Base-by-base conservation (phyloP, 2,888 invertebrate genomes). In the Cancer borealis region DNA sequence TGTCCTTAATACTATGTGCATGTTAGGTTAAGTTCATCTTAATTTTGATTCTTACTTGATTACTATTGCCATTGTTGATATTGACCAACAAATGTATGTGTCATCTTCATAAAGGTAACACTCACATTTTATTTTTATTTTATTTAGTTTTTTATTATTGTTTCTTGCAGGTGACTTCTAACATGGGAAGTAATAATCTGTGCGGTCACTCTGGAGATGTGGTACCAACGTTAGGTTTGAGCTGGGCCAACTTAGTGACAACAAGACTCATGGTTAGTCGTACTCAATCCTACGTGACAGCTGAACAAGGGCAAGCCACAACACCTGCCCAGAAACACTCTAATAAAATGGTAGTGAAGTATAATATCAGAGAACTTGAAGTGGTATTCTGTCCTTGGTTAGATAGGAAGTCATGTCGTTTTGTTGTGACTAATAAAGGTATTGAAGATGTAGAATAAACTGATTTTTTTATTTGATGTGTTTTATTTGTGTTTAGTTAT, bases 181-280 rank as follows among this genome's bases (percentile, higher is more conserved):
- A 60, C 45, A 88, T 95, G 49, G 92, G 89, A 4, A 84, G 46
- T 39, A 79, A 79, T n/a, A 73, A 54, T 47, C 47, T 94, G 10
- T 94, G 93, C 73, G 95, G 93, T 14, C 88, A 89, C 8, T 66
- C 39, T 21, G 94, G 87, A 30, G 73, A 91, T 73, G 49, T 93
- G 39, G 96, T 97, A 45, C 97, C 98, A 3, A 97, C 97, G 90
- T 96, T 98, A 94, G 98, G 98, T 0, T 96, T 98, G 73, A 97
- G 97, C 6, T 98, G 98, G 98, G 97, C 97, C 8, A 98, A 98
- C 96, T 96, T 97, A 91, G 97, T 98, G 3, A 97, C 97, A 0
- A 97, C 97, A 10, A 97, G 98, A 54, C 96, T 98, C 94, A 96
- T 97, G 96, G 96, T 98, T 93, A 96, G 96, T n/a, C 96, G 96